phyloP scores from a whole-genome alignment of 1,140 invertebrate species.

The Pseudomyrmex flavicornis region DNA sequence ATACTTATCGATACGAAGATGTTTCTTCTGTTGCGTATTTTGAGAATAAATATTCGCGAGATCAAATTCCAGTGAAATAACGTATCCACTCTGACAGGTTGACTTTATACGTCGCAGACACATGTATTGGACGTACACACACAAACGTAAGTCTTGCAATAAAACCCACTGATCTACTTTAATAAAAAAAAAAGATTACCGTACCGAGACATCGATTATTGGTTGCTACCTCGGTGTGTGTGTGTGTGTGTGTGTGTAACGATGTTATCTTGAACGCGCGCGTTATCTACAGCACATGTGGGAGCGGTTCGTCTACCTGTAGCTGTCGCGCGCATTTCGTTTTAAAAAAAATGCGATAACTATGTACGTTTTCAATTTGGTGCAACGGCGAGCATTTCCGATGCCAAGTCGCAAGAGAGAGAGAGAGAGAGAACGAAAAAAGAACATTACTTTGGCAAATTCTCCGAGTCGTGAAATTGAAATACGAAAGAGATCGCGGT shows the following conservation, averaged over 20 bases:
- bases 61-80: not conserved
- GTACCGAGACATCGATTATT: constrained; percentile 42
- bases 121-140: too few relatives aligned
- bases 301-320: constrained; percentile 7
- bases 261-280: constrained; percentile 4
- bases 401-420: not conserved
- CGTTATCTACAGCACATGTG: constrained; percentile 1
- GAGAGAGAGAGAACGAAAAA: constrained; percentile 14
- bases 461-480: constrained; percentile 31
- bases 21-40: not conserved
- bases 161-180: not conserved
- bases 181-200: constrained; percentile 16
- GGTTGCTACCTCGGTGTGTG: constrained; percentile 4
- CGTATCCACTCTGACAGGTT: not conserved
- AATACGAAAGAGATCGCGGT: constrained; percentile 19
- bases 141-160: not conserved
- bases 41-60: not conserved
- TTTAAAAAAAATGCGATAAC: constrained; percentile 1
- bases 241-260: not conserved
- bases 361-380: constrained; percentile 26
- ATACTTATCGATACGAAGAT: not conserved
- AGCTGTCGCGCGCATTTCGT: not conserved
- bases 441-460: not conserved
- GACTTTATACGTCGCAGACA: not conserved
- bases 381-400: not conserved